Conservation (phyloP, 2,888 invertebrate genomes). For the Ormyrus pomaceus region DNA sequence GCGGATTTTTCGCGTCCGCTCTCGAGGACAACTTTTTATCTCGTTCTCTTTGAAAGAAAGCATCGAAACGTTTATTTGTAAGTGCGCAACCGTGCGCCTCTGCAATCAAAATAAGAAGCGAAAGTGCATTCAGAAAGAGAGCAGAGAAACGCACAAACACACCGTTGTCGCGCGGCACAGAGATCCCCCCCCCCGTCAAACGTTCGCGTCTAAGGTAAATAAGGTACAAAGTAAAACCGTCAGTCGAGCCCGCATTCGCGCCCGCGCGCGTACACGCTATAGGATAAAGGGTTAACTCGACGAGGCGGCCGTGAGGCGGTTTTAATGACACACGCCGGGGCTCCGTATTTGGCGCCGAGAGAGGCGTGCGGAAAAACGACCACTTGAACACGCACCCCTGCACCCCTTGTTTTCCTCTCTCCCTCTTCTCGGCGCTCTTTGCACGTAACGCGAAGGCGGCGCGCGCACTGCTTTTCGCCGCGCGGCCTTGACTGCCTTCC, state of each 20-base stretch:
- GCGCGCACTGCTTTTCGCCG: no score
- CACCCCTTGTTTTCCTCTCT: not conserved
- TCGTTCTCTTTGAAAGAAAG: no score
- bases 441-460: no score
- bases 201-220: not conserved
- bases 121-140: no score
- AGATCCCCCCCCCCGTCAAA: not conserved
- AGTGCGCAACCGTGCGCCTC: no score
- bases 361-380: slow-evolving; percentile 46
- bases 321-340: slow-evolving; percentile 44
- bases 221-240: not conserved
- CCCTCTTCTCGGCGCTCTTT: not conserved
- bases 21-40: no score
- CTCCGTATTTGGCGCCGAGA: not conserved
- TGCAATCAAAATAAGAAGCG: no score
- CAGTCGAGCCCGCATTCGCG: not conserved
- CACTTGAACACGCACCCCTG: slow-evolving; percentile 58
- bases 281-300: slow-evolving; percentile 42
- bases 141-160: not conserved
- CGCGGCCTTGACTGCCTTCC: no score
- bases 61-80: no score
- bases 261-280: not conserved
- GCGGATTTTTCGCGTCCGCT: no score
- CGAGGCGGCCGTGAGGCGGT: slow-evolving; percentile 28
- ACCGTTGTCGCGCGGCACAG: not conserved